Conservation (phyloP, 2,113 vertebrate genomes). For the Aspiorhynchus laticeps region DNA sequence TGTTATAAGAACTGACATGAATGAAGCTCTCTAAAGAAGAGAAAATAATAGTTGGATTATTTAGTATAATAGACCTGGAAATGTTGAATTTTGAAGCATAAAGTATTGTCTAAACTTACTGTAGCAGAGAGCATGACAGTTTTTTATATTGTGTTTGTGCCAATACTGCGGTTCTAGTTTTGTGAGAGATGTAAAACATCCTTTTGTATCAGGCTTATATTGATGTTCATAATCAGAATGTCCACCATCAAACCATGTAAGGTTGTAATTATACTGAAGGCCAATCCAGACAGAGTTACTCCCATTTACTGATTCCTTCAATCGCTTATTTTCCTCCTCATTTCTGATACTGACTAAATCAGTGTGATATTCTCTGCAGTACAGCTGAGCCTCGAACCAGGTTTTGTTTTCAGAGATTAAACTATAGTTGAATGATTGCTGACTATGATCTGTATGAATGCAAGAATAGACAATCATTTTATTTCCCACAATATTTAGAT, state of each 20-base stretch:
- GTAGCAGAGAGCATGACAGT: neutral
- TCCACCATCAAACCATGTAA: slow-evolving; percentile 37
- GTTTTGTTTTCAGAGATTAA: neutral
- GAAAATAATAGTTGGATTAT: no score
- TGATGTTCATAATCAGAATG: slow-evolving; percentile 48
- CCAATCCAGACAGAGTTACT: slow-evolving; percentile 63
- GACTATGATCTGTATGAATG: neutral
- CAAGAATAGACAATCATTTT: no score
- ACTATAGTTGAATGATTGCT: no score
- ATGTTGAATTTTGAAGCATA: neutral
- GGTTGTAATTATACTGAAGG: no score
- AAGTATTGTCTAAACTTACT: neutral
- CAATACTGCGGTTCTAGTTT: no score
- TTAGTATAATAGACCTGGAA: neutral
- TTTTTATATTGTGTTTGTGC: fast-evolving
- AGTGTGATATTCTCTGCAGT: slow-evolving; percentile 29
- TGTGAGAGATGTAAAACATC: neutral
- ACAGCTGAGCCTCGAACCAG: slow-evolving; percentile 54
- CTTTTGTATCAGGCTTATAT: neutral
- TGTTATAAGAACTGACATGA: fast-evolving
- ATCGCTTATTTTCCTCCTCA: fast-evolving
- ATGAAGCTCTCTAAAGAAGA: slow-evolving; percentile 46
- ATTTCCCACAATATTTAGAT: no score
- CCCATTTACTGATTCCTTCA: neutral
- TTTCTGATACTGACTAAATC: slow-evolving; percentile 61